Conservation (phyloP, 2,888 invertebrate species). For the Fabriciana adippe region DNA sequence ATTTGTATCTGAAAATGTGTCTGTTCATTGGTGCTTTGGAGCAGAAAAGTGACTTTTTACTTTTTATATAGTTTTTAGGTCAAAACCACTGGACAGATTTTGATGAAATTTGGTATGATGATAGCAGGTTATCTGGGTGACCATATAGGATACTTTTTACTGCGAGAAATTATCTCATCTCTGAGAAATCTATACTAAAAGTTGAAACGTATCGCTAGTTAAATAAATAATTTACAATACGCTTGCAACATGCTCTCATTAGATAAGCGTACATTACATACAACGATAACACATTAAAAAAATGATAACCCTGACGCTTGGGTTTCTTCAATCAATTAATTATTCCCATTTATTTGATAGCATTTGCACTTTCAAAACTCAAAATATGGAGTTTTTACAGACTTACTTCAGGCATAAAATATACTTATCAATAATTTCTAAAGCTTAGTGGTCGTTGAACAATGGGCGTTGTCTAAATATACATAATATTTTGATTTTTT, state of each 20-base stretch:
- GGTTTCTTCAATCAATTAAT: neutral
- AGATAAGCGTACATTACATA: too few species aligned
- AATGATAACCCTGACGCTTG: constrained; percentile 5
- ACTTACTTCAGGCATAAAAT: neutral
- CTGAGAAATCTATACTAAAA: neutral
- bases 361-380: neutral
- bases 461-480: neutral
- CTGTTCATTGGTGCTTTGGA: too few species aligned
- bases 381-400: neutral
- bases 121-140: too few species aligned
- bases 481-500: too few species aligned
- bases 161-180: neutral
- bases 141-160: too few species aligned
- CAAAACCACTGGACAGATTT: too few species aligned
- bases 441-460: too few species aligned
- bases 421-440: neutral
- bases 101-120: too few species aligned
- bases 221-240: neutral
- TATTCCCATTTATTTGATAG: neutral
- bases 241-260: too few species aligned
- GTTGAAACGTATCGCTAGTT: neutral
- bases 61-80: too few species aligned
- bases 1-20: too few species aligned
- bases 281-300: neutral
- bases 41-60: too few species aligned